These are phyloP conservation scores for Dolomedes plantarius DNA, from an alignment of 2,888 invertebrate genomes.

Conservation along the genomic window DNA sequence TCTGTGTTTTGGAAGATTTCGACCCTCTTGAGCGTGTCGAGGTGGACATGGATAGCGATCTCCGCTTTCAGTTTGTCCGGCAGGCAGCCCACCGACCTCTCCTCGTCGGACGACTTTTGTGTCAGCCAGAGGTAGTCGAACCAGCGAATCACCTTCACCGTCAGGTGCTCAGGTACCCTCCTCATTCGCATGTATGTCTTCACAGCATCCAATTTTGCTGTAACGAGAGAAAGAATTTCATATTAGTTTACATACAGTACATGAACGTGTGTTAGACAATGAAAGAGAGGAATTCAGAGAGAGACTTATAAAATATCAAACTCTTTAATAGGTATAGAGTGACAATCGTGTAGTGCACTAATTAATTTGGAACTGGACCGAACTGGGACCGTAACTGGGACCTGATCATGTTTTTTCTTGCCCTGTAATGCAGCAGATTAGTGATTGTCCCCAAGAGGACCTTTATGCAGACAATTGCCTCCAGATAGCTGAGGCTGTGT, in stretches of 20 bases:
- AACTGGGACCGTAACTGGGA: too few species aligned
- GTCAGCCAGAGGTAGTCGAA: constrained; percentile 99
- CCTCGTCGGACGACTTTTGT: constrained; percentile 98
- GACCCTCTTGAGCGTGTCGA: constrained; percentile 97
- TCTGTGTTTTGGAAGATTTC: constrained; percentile 99
- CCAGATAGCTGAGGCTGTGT: too few species aligned
- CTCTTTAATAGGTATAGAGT: too few species aligned
- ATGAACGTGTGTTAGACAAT: too few species aligned
- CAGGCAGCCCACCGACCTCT: constrained; percentile 94
- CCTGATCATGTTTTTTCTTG: too few species aligned
- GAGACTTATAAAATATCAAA: too few species aligned
- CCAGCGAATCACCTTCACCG: constrained; percentile 99
- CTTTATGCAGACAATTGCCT: too few species aligned
- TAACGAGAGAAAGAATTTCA: not conserved
- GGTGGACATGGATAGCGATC: constrained; percentile 98
- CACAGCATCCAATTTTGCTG: constrained; percentile 98
- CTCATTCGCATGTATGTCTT: constrained; percentile 99
- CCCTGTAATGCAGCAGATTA: too few species aligned
- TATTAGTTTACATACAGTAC: not conserved
- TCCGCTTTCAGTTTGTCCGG: constrained; percentile 98
- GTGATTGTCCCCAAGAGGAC: too few species aligned
- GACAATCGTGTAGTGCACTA: too few species aligned
- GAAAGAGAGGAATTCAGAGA: too few species aligned
- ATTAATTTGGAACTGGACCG: too few species aligned
- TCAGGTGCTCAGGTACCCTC: constrained; percentile 94